Evolutionary conservation across 2,888 invertebrate genomes (phyloP), one percentile per base, ranked within the genome.

Genomic region (Chorisops tibialis): DNA sequence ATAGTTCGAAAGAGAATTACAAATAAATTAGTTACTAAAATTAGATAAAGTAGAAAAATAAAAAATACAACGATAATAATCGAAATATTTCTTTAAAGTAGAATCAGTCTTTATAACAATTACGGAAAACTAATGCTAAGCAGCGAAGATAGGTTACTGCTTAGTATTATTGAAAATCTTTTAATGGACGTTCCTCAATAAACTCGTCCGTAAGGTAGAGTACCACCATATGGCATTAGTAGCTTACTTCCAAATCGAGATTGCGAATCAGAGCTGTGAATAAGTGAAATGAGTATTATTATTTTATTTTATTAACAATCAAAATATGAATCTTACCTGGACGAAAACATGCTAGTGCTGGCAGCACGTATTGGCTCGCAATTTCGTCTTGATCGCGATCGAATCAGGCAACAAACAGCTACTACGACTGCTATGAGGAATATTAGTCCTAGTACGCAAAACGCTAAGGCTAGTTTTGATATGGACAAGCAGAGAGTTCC

Each of bases 401-500:
- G 80, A 69, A 87, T 79, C 54, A 89, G 74, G 3, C 87, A 86
- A 38, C 84, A 83, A 62, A 87, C 84, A 3, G 88, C 86, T 11
- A 88, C 84, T 3, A 87, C 81, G 7, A 89, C 83, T 6, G 89
- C 89, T 60, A 85, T 80, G 0, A 90, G 77, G 74, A 90, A 87
- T 66, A 90, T 85, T 5, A 88, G 75, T 4, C 89, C 87, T 69
- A 89, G 75, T 0, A 87, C 79, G 70, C 88, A 87, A 71, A 90
- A 89, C 0, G 88, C 85, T 52, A 89, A 79, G 11, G 89, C 88
- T 82, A 90, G 83, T 79, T 87, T 88, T 6, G 88, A 87, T 14
- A 88, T 86, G 9, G 89, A 89, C 66, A 90, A 80, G 71, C 90
- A 90, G 50, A 89, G 83, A 16, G 76, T 78, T 7, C 78, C 78